Percentiles rank a stretch among this genome's conserved stretches.
phyloP scores from a whole-genome alignment of 2,888 invertebrate genomes.

The Apotomis turbidana region DNA sequence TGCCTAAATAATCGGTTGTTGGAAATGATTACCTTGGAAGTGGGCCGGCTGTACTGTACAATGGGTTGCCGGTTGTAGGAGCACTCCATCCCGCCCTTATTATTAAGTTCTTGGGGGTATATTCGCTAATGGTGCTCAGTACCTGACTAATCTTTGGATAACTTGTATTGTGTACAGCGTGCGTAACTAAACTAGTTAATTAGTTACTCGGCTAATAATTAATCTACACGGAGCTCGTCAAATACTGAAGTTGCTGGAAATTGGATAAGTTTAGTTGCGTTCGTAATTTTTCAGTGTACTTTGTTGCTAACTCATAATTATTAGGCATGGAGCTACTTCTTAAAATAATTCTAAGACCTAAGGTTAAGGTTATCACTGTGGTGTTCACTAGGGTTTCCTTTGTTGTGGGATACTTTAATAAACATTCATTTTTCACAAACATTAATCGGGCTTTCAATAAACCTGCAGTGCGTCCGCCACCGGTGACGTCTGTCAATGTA shows the following conservation, averaged over 20 bases:
- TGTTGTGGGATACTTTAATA: too few relatives aligned
- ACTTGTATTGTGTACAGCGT: conserved; percentile 27
- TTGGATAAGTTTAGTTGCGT: conserved; percentile 17
- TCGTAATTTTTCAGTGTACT: not conserved
- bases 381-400: too few relatives aligned
- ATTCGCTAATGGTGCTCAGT: conserved; percentile 30
- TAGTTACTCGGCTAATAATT: conserved; percentile 12
- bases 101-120: conserved; percentile 37
- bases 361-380: too few relatives aligned
- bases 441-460: too few relatives aligned
- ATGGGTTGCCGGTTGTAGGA: conserved; percentile 12
- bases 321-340: not conserved
- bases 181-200: conserved; percentile 21
- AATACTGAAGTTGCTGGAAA: not conserved
- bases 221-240: conserved; percentile 12
- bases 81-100: conserved; percentile 26
- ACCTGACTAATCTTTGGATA: conserved; percentile 31
- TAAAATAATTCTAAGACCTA: too few relatives aligned
- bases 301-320: not conserved
- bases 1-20: conserved; percentile 16
- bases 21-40: conserved; percentile 15
- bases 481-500: too few relatives aligned
- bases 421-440: too few relatives aligned
- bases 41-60: not conserved
- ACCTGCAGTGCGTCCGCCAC: too few relatives aligned